These are phyloP conservation scores for Propithecus deckenii DNA, from an alignment of 2,797 vertebrate genomes.

Conservation along the genomic window DNA sequence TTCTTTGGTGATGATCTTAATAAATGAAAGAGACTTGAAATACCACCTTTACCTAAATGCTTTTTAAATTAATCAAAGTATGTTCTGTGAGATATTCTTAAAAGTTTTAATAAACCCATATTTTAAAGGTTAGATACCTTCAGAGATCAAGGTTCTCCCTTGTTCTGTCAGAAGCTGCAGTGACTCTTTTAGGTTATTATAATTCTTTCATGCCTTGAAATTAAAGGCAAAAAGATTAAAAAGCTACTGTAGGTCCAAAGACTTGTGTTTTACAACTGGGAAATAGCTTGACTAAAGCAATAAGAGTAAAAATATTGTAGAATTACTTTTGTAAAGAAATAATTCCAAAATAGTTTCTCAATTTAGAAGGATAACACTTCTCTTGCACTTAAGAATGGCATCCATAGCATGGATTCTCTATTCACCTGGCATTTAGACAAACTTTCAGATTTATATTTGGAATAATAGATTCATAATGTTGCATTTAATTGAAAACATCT, in stretches of 20 bases:
- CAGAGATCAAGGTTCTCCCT: background rate
- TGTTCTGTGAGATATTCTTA: background rate
- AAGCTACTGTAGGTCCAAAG: background rate
- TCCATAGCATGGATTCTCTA: background rate
- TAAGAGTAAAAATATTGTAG: constrained; percentile 35
- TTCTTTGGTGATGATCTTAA: constrained; percentile 53
- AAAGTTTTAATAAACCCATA: background rate
- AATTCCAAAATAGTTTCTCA: constrained; percentile 37
- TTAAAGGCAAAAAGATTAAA: constrained; percentile 28
- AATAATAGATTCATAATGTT: background rate
- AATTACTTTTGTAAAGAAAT: constrained; percentile 12
- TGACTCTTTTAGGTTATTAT: background rate
- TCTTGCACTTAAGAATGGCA: constrained; percentile 26
- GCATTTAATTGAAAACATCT: background rate
- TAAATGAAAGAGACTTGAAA: constrained; percentile 49
- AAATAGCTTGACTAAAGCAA: constrained; percentile 39
- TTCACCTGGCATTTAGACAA: background rate
- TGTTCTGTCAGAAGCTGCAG: background rate
- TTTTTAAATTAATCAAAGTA: constrained; percentile 34
- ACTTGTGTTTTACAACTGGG: background rate
- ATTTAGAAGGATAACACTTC: constrained; percentile 8
- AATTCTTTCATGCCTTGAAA: constrained; percentile 5
- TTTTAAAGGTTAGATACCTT: background rate
- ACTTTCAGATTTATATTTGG: background rate
- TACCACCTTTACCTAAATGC: background rate